These are phyloP conservation scores for Hermaeophaga mercurialis DNA, from an alignment of 2,888 invertebrate species.

Conservation along the genomic window DNA sequence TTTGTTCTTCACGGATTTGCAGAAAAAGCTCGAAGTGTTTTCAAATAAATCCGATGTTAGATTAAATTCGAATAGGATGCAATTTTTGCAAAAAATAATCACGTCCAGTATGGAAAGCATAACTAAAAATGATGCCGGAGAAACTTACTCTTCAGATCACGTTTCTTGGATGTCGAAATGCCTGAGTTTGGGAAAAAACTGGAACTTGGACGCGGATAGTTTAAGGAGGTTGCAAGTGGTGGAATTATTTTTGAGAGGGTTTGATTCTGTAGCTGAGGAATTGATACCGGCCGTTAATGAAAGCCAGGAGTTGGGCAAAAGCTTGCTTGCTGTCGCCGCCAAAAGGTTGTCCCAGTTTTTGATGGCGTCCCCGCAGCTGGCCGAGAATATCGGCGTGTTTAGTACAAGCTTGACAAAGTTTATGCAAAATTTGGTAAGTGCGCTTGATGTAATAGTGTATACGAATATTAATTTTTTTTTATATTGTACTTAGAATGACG, in stretches of 20 bases:
- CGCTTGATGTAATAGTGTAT: not conserved
- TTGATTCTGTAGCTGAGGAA: constrained; percentile 66
- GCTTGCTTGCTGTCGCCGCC: constrained; percentile 80
- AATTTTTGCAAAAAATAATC: constrained; percentile 76
- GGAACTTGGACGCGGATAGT: constrained; percentile 76
- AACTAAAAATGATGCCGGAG: constrained; percentile 62
- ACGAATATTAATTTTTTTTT: constrained; percentile 2
- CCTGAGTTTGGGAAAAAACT: constrained; percentile 55
- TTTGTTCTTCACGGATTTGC: constrained; percentile 61
- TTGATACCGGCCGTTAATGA: constrained; percentile 70
- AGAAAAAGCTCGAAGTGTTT: constrained; percentile 54
- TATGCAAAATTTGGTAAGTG: constrained; percentile 69
- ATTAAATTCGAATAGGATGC: constrained; percentile 69
- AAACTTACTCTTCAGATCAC: constrained; percentile 60
- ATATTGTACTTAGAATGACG: constrained; percentile 50
- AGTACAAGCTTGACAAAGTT: constrained; percentile 79
- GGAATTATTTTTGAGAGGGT: constrained; percentile 67
- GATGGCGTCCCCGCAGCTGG: constrained; percentile 64
- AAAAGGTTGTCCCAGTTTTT: constrained; percentile 74
- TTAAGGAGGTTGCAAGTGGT: constrained; percentile 67
- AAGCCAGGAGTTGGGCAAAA: constrained; percentile 71
- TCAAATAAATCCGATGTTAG: constrained; percentile 68
- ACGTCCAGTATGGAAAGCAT: constrained; percentile 76
- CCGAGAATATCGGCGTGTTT: constrained; percentile 74
- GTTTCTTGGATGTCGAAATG: constrained; percentile 76